These are phyloP conservation scores for Artemia sp. DNA, from an alignment of 2,888 invertebrate genomes.

Conservation along the genomic window DNA sequence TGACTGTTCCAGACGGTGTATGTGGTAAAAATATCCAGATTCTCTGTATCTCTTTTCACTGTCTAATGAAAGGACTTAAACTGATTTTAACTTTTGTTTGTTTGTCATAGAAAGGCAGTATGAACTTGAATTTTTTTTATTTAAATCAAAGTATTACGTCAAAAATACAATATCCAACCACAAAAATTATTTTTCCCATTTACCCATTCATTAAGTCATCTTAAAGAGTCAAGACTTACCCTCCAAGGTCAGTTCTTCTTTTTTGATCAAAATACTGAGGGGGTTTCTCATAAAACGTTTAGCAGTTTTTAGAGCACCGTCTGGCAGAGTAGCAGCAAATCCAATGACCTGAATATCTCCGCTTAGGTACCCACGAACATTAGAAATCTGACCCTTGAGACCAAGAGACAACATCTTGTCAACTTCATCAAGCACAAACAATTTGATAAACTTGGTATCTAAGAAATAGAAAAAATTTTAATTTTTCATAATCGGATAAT, in stretches of 20 bases:
- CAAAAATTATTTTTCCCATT: no score
- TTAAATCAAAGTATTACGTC: no score
- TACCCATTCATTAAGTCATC: no score
- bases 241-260: constrained; percentile 83
- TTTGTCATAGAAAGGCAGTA: no score
- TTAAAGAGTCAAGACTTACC: constrained; percentile 30
- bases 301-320: constrained; percentile 92
- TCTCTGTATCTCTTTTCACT: no score
- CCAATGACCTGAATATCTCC: constrained; percentile 67
- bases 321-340: constrained; percentile 96
- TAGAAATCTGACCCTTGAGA: constrained; percentile 99
- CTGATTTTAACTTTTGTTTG: no score
- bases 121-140: no score
- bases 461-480: constrained; percentile 16
- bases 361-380: constrained; percentile 84
- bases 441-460: constrained; percentile 66
- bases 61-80: no score
- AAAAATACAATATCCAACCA: no score
- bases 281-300: constrained; percentile 95
- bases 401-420: constrained; percentile 99
- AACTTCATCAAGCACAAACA: constrained; percentile 96
- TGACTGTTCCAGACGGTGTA: no score
- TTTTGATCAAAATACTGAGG: constrained; percentile 89
- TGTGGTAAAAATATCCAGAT: no score
- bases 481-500: no score